Percentiles rank a stretch among this genome's conserved stretches.
Evolutionary conservation across 2,113 vertebrate genomes (phyloP).

Genomic region (Sinocyclocheilus anophthalmus): DNA sequence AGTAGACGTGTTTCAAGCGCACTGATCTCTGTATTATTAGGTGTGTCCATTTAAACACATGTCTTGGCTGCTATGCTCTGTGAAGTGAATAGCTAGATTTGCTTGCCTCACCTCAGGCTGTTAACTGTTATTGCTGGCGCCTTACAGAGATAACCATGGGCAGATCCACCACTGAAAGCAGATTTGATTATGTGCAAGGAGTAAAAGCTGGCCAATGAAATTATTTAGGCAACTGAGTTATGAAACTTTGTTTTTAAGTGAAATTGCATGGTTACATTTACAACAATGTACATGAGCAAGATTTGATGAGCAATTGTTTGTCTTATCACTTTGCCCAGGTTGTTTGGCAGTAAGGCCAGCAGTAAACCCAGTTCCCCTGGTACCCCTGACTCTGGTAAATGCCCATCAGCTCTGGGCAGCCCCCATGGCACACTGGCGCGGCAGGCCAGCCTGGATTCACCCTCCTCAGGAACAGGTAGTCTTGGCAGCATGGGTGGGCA

Average conservation of each 20-base stretch:
- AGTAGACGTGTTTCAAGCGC: conserved; percentile 47
- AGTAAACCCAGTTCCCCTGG: conserved; percentile 93
- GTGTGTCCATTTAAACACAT: conserved; percentile 51
- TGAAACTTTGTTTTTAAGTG: neutral
- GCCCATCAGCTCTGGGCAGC: conserved; percentile 88
- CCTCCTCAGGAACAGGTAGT: conserved; percentile 93
- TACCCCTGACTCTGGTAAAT: conserved; percentile 92
- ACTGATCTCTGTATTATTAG: conserved; percentile 54
- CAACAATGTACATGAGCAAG: neutral
- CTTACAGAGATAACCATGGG: neutral
- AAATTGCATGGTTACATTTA: neutral
- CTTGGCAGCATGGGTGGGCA: conserved; percentile 90
- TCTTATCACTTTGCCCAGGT: conserved; percentile 78
- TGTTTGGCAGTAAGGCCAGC: conserved; percentile 97
- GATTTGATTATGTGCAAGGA: neutral
- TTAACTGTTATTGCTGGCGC: conserved; percentile 19
- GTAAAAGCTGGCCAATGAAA: neutral
- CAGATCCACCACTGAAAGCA: neutral
- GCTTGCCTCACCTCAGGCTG: neutral
- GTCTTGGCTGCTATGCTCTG: neutral
- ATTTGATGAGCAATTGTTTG: neutral
- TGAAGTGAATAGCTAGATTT: neutral
- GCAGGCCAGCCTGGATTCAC: conserved; percentile 96
- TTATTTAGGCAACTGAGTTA: neutral
- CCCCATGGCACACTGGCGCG: conserved; percentile 91